phyloP scores from a whole-genome alignment of 92 coral and sea anemone species.

The Palythoa heliodiscus region DNA sequence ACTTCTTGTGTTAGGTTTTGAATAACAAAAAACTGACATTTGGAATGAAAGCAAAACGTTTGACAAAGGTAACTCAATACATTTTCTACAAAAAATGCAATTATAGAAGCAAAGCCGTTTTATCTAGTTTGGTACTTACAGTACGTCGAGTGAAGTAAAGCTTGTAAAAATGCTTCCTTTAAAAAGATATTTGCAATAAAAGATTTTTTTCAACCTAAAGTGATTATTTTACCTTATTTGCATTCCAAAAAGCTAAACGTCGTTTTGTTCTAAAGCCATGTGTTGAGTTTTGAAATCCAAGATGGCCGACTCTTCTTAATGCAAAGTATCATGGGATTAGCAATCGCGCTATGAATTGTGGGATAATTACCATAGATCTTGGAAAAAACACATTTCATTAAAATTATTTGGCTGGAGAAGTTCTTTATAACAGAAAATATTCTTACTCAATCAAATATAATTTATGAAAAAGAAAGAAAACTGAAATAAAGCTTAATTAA shows the following conservation, averaged over 20 bases:
- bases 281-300: conserved; percentile 35
- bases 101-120: conserved; percentile 8
- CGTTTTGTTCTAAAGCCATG: conserved; percentile 16
- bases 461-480: conserved; percentile 29
- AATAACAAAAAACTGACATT: no score
- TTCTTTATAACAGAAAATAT: conserved; percentile 24
- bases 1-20: not conserved
- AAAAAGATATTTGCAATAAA: conserved; percentile 45
- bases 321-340: conserved; percentile 45
- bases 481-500: conserved; percentile 8
- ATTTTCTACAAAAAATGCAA: not conserved
- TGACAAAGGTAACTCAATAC: conserved; percentile 26
- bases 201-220: conserved; percentile 30
- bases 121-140: conserved; percentile 36
- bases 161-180: conserved; percentile 37
- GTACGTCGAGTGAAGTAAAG: conserved; percentile 40
- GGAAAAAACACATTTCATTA: conserved; percentile 37
- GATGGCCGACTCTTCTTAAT: conserved; percentile 43
- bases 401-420: conserved; percentile 8
- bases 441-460: not conserved
- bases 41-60: conserved; percentile 28
- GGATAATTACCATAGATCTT: conserved; percentile 34
- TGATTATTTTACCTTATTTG: conserved; percentile 25
- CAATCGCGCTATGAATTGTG: conserved; percentile 38
- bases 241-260: conserved; percentile 38